Evolutionary conservation across 2,797 vertebrate genomes (phyloP).

Genomic region (Brachymystax lenok): DNA sequence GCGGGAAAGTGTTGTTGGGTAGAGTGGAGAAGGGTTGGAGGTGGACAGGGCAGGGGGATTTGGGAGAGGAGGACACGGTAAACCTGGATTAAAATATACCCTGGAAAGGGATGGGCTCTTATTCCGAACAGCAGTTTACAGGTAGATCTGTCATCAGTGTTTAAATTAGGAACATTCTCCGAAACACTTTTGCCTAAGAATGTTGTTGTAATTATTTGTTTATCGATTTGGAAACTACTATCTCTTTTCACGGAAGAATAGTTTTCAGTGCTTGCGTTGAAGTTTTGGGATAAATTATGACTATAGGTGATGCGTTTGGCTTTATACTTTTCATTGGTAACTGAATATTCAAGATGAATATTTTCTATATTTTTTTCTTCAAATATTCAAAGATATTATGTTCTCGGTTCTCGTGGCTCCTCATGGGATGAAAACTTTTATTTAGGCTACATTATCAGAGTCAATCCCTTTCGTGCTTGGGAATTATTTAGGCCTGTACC

Average conservation of each 20-base stretch:
- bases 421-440: background rate
- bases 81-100: slow-evolving; percentile 52
- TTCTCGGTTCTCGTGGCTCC: background rate
- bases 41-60: slow-evolving; percentile 36
- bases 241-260: background rate
- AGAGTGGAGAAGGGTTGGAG: slow-evolving; percentile 29
- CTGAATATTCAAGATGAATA: background rate
- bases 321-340: background rate
- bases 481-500: background rate
- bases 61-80: slow-evolving; percentile 49
- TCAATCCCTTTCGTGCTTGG: background rate
- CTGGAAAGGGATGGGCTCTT: slow-evolving; percentile 76
- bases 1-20: slow-evolving; percentile 27
- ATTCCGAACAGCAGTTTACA: slow-evolving; percentile 82
- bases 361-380: background rate
- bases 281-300: background rate
- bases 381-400: background rate
- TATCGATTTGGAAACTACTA: background rate
- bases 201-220: background rate
- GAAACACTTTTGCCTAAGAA: background rate
- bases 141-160: slow-evolving; percentile 65
- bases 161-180: background rate
- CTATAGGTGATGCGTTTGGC: background rate
- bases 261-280: background rate
- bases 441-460: background rate